Conservation (phyloP, 2,888 invertebrate species). For the Volucella bombylans region DNA sequence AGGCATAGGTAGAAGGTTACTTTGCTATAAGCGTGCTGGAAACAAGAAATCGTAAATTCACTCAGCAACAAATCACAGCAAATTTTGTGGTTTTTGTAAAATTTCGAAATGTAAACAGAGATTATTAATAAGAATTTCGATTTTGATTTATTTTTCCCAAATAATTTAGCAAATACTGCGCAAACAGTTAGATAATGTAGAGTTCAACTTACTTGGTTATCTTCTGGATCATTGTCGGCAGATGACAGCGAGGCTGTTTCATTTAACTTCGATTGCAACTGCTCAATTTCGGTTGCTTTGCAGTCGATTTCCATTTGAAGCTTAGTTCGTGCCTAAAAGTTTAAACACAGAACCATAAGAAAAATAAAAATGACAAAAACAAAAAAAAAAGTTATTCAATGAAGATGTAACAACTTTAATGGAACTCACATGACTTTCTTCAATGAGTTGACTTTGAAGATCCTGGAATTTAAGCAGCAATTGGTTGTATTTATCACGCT, state of each 20-base stretch:
- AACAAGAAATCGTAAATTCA: constrained; percentile 24
- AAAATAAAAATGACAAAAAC: constrained; percentile 1
- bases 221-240: constrained; percentile 92
- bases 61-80: constrained; percentile 25
- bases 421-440: constrained; percentile 87
- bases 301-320: constrained; percentile 98
- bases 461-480: constrained; percentile 93
- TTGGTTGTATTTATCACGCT: constrained; percentile 96
- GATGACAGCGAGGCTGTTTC: constrained; percentile 96
- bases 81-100: constrained; percentile 3
- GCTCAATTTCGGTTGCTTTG: constrained; percentile 98
- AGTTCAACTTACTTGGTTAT: constrained; percentile 82
- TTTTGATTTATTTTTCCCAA: constrained; percentile 24
- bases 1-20: constrained; percentile 27
- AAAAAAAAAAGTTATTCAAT: background rate
- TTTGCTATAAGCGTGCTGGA: constrained; percentile 50
- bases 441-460: constrained; percentile 90
- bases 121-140: constrained; percentile 35
- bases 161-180: constrained; percentile 32
- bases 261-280: constrained; percentile 92
- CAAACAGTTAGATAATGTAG: constrained; percentile 14
- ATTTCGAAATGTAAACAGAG: constrained; percentile 18
- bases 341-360: background rate
- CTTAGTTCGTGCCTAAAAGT: constrained; percentile 84
- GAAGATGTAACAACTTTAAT: background rate